Conservation (phyloP, 2,888 invertebrate species). For the Pyralis farinalis region DNA sequence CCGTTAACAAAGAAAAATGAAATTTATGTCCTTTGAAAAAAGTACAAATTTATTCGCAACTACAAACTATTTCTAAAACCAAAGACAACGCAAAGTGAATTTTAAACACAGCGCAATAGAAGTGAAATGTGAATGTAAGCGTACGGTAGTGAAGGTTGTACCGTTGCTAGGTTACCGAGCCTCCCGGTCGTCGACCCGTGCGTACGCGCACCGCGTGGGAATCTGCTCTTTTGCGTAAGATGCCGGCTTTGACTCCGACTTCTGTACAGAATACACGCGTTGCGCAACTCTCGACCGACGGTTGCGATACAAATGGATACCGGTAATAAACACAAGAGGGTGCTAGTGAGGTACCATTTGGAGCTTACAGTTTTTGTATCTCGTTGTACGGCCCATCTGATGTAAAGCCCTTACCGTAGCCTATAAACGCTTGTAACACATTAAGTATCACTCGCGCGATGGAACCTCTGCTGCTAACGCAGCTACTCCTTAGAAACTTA, state of each 20-base stretch:
- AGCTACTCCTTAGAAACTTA: too few species aligned
- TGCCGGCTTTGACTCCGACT: not conserved
- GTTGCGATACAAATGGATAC: not conserved
- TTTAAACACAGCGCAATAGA: slow-evolving; percentile 11
- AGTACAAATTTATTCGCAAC: slow-evolving; percentile 1
- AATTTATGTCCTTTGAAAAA: not conserved
- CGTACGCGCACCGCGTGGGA: slow-evolving; percentile 51
- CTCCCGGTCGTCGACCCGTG: slow-evolving; percentile 47
- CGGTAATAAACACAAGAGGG: too few species aligned
- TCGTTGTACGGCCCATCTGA: too few species aligned
- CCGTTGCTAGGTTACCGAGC: slow-evolving; percentile 56
- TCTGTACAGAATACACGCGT: not conserved
- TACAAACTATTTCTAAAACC: not conserved
- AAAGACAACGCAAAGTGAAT: slow-evolving; percentile 11
- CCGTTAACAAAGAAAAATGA: slow-evolving; percentile 1
- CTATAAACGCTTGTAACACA: too few species aligned
- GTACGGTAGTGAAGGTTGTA: slow-evolving; percentile 49
- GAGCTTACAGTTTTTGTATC: too few species aligned
- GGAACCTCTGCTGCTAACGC: too few species aligned
- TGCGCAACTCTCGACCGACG: not conserved
- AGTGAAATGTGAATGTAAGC: slow-evolving; percentile 11
- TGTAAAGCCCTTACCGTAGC: too few species aligned
- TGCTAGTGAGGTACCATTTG: too few species aligned
- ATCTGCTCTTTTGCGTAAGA: slow-evolving; percentile 41
- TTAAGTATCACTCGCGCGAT: too few species aligned